These are phyloP conservation scores for Drosophila peninsularis DNA, from an alignment of 2,888 invertebrate species.

Conservation along the genomic window DNA sequence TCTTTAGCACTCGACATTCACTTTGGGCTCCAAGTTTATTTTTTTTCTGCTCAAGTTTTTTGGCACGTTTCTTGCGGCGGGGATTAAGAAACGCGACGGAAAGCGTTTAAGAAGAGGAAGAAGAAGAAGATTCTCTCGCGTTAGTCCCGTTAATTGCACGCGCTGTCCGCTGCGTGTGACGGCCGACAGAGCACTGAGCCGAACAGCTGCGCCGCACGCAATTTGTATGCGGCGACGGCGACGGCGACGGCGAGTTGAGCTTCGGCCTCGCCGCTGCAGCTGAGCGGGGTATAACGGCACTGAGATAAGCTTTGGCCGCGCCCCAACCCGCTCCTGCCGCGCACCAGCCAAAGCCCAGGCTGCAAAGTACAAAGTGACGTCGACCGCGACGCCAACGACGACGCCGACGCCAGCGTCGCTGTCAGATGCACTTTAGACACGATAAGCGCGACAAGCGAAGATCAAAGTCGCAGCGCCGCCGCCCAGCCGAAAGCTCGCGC, in stretches of 20 bases:
- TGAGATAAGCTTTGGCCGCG: constrained; percentile 40
- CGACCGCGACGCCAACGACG: not conserved
- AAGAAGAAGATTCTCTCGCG: constrained; percentile 13
- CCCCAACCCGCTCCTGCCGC: not conserved
- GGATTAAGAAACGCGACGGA: constrained; percentile 15
- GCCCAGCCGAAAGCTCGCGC: constrained; percentile 18
- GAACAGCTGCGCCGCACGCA: constrained; percentile 59
- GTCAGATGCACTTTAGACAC: constrained; percentile 13
- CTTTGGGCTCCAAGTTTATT: constrained; percentile 4
- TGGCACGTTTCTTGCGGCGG: constrained; percentile 39
- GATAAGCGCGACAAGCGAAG: constrained; percentile 42
- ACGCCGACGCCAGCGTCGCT: not conserved
- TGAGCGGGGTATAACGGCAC: constrained; percentile 37
- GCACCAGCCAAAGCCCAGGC: constrained; percentile 5
- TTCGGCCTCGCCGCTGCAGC: constrained; percentile 43
- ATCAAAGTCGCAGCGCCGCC: constrained; percentile 50
- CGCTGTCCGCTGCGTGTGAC: constrained; percentile 48
- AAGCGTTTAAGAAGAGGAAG: not conserved
- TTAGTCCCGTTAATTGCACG: constrained; percentile 7
- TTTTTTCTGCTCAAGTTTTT: constrained; percentile 30
- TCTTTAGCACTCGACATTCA: constrained; percentile 27
- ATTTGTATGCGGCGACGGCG: constrained; percentile 63
- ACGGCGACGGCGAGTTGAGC: constrained; percentile 32
- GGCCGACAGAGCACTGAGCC: constrained; percentile 70
- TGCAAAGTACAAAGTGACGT: constrained; percentile 62